phyloP scores from a whole-genome alignment of 2,797 vertebrate genomes.

The Aeoliscus strigatus region DNA sequence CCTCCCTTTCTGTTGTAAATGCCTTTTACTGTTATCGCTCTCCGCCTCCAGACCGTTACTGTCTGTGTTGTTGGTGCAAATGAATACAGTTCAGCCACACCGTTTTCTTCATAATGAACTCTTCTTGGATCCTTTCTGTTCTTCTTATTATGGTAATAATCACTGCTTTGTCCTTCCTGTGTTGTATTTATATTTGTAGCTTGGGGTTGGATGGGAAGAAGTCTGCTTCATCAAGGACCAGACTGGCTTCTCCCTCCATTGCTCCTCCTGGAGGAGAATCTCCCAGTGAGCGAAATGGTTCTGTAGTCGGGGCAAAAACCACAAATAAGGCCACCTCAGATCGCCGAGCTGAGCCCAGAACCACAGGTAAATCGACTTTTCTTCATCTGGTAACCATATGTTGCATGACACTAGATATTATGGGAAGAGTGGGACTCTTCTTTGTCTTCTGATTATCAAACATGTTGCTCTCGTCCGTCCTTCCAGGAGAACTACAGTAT shows the following conservation, averaged over 20 bases:
- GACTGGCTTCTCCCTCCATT: slow-evolving; percentile 32
- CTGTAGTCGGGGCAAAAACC: slow-evolving; percentile 21
- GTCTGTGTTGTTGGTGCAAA: too few species aligned
- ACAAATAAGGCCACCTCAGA: slow-evolving; percentile 17
- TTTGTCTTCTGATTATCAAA: neutral
- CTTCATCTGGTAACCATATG: neutral
- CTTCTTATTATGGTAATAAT: neutral
- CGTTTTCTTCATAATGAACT: too few species aligned
- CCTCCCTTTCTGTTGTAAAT: slow-evolving; percentile 11
- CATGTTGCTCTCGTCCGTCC: slow-evolving; percentile 1
- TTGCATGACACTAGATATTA: neutral
- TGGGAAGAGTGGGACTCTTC: too few species aligned
- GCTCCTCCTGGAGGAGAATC: slow-evolving; percentile 43
- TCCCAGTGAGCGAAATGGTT: slow-evolving; percentile 32
- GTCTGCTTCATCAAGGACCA: slow-evolving; percentile 39
- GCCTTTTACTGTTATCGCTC: too few species aligned
- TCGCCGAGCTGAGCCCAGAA: slow-evolving; percentile 31
- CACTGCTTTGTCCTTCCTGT: slow-evolving; percentile 3
- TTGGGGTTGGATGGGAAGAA: slow-evolving; percentile 42
- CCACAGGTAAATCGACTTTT: slow-evolving; percentile 47
- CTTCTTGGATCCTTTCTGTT: neutral
- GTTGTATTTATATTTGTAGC: slow-evolving; percentile 29
- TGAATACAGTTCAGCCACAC: neutral
- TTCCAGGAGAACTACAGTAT: slow-evolving; percentile 78
- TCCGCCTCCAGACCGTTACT: too few species aligned